Evolutionary conservation across 2,888 invertebrate genomes (phyloP).

Genomic region (Drosophila macrothrix): DNA sequence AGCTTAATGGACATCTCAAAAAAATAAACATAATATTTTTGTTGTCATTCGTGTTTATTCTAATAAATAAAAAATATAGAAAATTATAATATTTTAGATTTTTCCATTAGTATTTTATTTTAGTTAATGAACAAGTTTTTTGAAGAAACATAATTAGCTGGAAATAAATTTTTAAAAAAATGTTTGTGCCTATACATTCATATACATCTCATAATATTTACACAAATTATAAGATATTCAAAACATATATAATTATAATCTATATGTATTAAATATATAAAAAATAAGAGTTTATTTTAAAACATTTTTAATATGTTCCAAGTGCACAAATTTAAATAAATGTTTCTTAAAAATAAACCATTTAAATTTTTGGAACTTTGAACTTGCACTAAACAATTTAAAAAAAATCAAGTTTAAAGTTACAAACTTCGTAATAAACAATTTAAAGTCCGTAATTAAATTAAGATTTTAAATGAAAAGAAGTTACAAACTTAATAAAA

Average conservation of each 20-base stretch:
- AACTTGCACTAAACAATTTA: background rate
- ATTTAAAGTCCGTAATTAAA: no score
- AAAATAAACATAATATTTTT: background rate
- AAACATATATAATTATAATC: background rate
- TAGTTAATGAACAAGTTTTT: background rate
- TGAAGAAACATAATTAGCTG: background rate
- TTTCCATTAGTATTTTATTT: background rate
- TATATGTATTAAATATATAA: background rate
- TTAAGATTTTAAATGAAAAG: no score
- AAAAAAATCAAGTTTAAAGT: background rate
- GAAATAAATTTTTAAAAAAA: background rate
- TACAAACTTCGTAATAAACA: background rate
- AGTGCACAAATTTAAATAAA: background rate
- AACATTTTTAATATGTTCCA: background rate
- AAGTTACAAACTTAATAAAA: no score
- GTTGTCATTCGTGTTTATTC: background rate
- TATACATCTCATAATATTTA: background rate
- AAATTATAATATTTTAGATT: background rate
- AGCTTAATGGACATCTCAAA: background rate
- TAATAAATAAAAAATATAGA: background rate
- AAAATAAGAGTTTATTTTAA: background rate
- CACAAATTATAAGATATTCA: background rate
- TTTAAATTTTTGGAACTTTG: background rate
- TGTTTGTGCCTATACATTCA: background rate
- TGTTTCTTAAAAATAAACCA: background rate